Percentiles rank a stretch among this genome's conserved stretches.
Evolutionary conservation across 2,113 vertebrate species (phyloP).

Genomic region (Cettia cetti): DNA sequence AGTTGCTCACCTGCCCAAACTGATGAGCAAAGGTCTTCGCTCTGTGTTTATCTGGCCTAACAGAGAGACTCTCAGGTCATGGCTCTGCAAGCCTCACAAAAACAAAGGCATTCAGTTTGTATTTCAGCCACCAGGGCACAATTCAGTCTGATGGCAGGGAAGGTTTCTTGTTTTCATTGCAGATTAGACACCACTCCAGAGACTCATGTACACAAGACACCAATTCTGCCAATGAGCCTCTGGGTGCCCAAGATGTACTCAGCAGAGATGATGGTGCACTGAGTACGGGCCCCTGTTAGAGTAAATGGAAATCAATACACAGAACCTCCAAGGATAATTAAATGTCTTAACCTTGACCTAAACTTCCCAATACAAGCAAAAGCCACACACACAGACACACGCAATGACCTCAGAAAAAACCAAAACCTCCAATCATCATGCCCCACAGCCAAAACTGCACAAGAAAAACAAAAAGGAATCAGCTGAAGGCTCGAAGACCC

Average conservation of each 20-base stretch:
- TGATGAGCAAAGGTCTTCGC: neutral
- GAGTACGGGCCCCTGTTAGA: neutral
- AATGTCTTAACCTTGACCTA: neutral
- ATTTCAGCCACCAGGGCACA: neutral
- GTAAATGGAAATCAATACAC: neutral
- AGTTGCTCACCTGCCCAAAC: neutral
- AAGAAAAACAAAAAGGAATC: neutral
- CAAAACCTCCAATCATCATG: neutral
- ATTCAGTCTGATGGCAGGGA: neutral
- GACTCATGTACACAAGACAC: neutral
- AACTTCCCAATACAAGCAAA: neutral
- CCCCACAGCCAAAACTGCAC: neutral
- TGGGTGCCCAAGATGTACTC: neutral
- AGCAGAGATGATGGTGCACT: neutral
- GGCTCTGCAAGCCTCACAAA: neutral
- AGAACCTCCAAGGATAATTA: neutral
- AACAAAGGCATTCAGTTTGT: neutral
- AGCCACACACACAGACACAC: neutral
- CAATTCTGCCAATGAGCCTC: neutral
- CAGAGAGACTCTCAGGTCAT: neutral
- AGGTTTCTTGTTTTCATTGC: neutral
- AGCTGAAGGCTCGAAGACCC: neutral
- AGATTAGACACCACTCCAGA: neutral
- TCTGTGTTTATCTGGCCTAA: neutral
- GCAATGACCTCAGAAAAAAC: rapidly evolving